Evolutionary conservation across 1,140 invertebrate species (phyloP).

Genomic region (Rhagoletis pomonella): DNA sequence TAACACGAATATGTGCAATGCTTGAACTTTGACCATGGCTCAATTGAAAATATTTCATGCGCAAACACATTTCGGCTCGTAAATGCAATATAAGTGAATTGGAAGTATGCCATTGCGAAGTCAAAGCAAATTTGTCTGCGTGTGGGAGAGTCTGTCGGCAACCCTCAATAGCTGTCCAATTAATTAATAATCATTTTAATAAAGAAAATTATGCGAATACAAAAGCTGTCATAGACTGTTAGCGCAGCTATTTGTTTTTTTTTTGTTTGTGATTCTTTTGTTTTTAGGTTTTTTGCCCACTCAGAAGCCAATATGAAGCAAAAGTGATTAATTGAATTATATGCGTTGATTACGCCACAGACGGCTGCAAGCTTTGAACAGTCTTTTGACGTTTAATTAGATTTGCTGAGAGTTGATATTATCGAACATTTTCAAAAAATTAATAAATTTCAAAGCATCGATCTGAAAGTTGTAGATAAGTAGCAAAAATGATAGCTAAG

Average conservation of each 20-base stretch:
- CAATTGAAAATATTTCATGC: constrained; percentile 20
- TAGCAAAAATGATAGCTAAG: background rate
- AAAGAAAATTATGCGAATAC: constrained; percentile 21
- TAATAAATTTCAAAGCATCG: background rate
- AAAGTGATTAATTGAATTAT: constrained; percentile 46
- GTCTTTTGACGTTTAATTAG: background rate
- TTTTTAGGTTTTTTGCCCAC: background rate
- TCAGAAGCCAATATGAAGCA: background rate
- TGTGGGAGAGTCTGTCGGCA: constrained; percentile 27
- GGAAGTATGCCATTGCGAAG: background rate
- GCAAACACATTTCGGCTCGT: background rate
- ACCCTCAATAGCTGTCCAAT: constrained; percentile 23
- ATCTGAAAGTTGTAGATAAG: background rate
- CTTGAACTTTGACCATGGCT: constrained; percentile 23
- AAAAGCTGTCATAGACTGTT: background rate
- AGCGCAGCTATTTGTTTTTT: background rate
- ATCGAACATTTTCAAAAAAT: background rate
- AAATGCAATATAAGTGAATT: background rate
- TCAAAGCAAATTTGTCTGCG: background rate
- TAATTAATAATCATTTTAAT: constrained; percentile 46
- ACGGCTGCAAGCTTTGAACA: background rate
- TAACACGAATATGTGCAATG: background rate
- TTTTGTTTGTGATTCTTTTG: background rate
- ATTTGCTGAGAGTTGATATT: constrained; percentile 6
- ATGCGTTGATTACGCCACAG: background rate